phyloP scores from a whole-genome alignment of 2,888 invertebrate species.

The Microdon myrmicae region DNA sequence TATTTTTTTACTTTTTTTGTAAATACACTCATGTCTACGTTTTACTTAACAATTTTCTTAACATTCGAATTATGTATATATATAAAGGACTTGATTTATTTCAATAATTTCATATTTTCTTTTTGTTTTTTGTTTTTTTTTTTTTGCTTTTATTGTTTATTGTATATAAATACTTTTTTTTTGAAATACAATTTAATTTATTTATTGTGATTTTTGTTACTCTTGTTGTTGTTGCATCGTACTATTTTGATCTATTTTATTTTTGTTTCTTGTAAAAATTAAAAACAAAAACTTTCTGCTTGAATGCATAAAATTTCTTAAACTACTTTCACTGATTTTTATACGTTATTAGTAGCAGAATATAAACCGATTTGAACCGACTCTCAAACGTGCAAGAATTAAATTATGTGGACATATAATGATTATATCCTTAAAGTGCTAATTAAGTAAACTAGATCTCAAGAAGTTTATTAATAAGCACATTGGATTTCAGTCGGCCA shows the following conservation, averaged over 20 bases:
- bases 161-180: constrained; percentile 12
- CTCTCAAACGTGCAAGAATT: no score
- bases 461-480: no score
- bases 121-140: constrained; percentile 16
- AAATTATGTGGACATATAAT: no score
- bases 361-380: no score
- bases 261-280: constrained; percentile 1
- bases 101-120: constrained; percentile 19
- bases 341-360: no score
- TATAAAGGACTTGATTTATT: constrained; percentile 34
- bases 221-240: constrained; percentile 13
- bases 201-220: constrained; percentile 11
- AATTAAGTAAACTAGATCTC: no score
- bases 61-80: constrained; percentile 24
- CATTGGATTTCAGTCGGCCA: no score
- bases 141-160: constrained; percentile 21
- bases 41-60: constrained; percentile 44
- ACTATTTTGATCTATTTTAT: constrained; percentile 15
- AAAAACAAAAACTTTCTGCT: no score
- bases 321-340: no score
- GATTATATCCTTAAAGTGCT: no score
- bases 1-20: constrained; percentile 46
- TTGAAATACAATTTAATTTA: constrained; percentile 16
- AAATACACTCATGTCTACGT: constrained; percentile 53
- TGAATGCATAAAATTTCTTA: no score